Evolutionary conservation across 2,113 vertebrate species (phyloP), one percentile per base, ranked within the genome.

Genomic region (Tylochromis polylepis): DNA sequence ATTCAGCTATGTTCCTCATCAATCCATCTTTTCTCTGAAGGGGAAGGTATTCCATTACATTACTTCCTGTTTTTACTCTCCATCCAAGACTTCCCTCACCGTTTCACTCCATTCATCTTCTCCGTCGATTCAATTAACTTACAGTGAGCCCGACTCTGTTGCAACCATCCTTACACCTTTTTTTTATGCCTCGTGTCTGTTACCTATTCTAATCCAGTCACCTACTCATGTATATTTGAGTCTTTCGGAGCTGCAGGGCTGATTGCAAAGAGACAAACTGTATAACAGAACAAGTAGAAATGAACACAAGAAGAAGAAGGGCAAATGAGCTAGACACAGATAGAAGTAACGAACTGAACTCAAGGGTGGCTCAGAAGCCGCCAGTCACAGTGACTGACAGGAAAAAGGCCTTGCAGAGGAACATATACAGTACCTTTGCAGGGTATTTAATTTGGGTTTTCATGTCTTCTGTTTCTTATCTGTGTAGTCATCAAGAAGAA

Each of bases 1-100:
- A 59, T 92, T 92, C 59, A 31, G 62, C 86, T 86, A 85, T 93
- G 84, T 89, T 91, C 88, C 93, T 93, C 91, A 88, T 94, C 93
- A 89, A 92, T 95, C 91, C 84, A 80, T 94, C 85, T 91, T 92
- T 87, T 67, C 34, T 67, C 1, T 67, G 62, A 67, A 67, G 20
- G 34, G 34, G 6, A 67, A 38, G 62, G 34, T 67, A 67, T 38
- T 22, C 62, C 34, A 65, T 38, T 38, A 11, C 62, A 22, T 67
- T 67, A 22, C 62, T 38, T 67, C 62, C 31, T 22, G 3, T 65
- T 87, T 36, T 88, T 59, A 38, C n/a, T 70, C 31, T 79, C 16
- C 34, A n/a, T 56, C n/a, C 56, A 27, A 36, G n/a, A 9, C 18
- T 53, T 57, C 34, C 22, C 15, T 81, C 46, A 27, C n/a, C 11